phyloP scores from a whole-genome alignment of 2,113 vertebrate species.

The Ceyx melanurus region DNA sequence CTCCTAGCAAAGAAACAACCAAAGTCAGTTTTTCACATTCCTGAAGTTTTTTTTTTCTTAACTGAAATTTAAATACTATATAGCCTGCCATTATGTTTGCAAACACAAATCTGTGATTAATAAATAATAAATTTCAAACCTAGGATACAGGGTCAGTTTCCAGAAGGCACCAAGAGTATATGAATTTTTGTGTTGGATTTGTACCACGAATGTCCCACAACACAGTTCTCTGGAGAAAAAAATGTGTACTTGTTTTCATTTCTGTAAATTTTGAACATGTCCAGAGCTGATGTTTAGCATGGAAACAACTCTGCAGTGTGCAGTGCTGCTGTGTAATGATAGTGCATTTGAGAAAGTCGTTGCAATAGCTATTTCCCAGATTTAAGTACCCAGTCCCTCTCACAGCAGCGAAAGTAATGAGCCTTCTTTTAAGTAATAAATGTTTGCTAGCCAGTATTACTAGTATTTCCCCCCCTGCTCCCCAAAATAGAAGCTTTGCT shows the following conservation, averaged over 20 bases:
- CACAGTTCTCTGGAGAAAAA: not conserved
- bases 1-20: not conserved
- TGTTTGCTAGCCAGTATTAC: not conserved
- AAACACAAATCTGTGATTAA: not conserved
- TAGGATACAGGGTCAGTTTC: not conserved
- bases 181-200: not conserved
- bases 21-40: not conserved
- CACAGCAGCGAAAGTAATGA: constrained; percentile 4
- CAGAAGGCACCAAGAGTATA: not conserved
- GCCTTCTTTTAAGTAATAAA: not conserved
- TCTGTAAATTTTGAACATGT: not conserved
- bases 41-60: not conserved
- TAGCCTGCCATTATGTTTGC: not conserved
- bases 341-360: not conserved
- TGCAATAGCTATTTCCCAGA: not conserved
- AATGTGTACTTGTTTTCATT: not conserved
- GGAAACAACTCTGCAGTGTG: not conserved
- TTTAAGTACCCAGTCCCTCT: not conserved
- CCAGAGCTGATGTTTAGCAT: not conserved
- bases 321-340: constrained; percentile 10
- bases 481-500: not conserved
- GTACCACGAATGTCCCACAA: not conserved
- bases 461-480: not conserved
- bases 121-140: not conserved
- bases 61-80: not conserved